Percentiles rank a stretch among this genome's conserved stretches.
Conservation (phyloP, 2,888 invertebrate genomes). For the Macrosoma leucophasiata region DNA sequence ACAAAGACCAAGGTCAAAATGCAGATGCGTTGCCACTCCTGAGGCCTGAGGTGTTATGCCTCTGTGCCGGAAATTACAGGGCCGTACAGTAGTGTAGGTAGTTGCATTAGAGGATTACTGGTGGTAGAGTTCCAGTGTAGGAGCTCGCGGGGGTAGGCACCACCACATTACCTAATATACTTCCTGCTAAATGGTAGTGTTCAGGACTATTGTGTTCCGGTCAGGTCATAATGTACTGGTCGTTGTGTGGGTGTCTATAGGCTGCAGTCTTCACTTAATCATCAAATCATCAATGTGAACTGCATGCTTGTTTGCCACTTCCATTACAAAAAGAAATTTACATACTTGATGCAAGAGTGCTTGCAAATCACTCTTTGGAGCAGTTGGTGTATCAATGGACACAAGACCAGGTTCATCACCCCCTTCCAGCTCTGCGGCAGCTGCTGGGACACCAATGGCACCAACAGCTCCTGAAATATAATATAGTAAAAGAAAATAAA, state of each 20-base stretch:
- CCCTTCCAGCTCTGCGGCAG: conserved; percentile 89
- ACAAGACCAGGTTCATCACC: conserved; percentile 87
- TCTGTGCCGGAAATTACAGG: too few species aligned
- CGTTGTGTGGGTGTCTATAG: too few species aligned
- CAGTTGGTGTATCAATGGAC: conserved; percentile 83
- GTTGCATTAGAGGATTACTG: neutral
- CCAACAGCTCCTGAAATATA: conserved; percentile 53
- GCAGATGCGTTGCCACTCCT: too few species aligned
- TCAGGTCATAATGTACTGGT: too few species aligned
- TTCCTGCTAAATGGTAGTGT: too few species aligned
- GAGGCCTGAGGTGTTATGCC: too few species aligned
- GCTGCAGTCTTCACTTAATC: neutral
- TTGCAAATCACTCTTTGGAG: conserved; percentile 81
- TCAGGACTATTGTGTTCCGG: too few species aligned
- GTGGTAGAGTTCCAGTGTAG: too few species aligned
- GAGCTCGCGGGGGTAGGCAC: too few species aligned
- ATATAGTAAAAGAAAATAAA: too few species aligned
- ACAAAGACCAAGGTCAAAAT: too few species aligned
- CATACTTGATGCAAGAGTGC: conserved; percentile 82
- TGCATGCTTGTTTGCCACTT: neutral
- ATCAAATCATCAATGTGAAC: neutral
- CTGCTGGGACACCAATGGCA: conserved; percentile 57
- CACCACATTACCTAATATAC: too few species aligned
- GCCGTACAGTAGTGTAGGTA: neutral
- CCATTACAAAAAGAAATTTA: conserved; percentile 21